A percentile compares a stretch with the other conserved stretches of the same genome.
phyloP scores from a whole-genome alignment of 2,113 vertebrate species.

The Urocitellus parryii region DNA sequence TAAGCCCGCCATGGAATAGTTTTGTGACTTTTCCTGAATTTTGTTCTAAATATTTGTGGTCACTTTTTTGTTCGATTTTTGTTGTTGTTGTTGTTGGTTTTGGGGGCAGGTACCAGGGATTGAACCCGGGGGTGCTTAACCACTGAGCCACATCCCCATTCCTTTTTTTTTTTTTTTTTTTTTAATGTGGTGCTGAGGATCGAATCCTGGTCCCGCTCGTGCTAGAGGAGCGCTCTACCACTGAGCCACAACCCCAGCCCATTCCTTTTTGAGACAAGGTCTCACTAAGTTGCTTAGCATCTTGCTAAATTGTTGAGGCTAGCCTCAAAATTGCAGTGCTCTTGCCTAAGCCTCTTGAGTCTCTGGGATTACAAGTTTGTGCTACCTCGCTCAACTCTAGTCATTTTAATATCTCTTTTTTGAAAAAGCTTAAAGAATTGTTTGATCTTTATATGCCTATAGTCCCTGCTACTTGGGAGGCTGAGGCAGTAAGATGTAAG shows the following conservation, averaged over 20 bases:
- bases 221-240: background rate
- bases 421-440: too few relatives aligned
- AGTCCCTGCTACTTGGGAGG: too few relatives aligned
- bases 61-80: background rate
- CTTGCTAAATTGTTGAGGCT: background rate
- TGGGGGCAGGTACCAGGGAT: background rate
- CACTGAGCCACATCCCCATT: background rate
- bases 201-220: too few relatives aligned
- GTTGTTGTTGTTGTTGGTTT: background rate
- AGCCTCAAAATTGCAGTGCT: background rate
- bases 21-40: background rate
- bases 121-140: background rate
- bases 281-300: too few relatives aligned
- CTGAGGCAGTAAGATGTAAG: too few relatives aligned
- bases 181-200: background rate
- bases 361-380: background rate
- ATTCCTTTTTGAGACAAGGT: background rate
- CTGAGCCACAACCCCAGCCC: background rate
- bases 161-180: background rate
- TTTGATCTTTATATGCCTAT: too few relatives aligned
- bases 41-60: background rate
- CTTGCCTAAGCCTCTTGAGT: background rate
- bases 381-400: background rate
- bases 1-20: fast-evolving
- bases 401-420: too few relatives aligned